Evolutionary conservation across 2,797 vertebrate genomes (phyloP).

Genomic region (Lates japonicus): DNA sequence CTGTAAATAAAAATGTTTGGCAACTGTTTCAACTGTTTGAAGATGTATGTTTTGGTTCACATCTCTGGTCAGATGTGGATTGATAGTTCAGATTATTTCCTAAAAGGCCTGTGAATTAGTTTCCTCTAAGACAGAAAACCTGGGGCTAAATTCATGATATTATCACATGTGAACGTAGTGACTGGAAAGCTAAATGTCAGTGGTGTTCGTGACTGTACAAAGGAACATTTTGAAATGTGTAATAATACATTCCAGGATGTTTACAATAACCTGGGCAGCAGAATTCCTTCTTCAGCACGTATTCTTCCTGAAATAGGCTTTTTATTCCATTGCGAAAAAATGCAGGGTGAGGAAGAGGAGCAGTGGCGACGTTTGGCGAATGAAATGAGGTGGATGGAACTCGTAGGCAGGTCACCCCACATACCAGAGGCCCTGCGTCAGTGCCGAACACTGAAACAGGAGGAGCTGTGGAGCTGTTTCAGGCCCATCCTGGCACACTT

Average conservation of each 20-base stretch:
- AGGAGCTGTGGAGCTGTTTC: conserved; percentile 71
- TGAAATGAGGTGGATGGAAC: conserved; percentile 76
- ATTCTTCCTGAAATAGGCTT: conserved; percentile 61
- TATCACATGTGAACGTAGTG: background rate
- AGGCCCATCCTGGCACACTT: conserved; percentile 65
- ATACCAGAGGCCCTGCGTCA: conserved; percentile 81
- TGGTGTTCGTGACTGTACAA: conserved; percentile 29
- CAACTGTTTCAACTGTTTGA: background rate
- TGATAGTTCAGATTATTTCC: background rate
- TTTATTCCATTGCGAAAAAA: conserved; percentile 65
- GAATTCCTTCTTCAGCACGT: conserved; percentile 65
- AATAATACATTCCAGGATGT: conserved; percentile 65
- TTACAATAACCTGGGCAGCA: conserved; percentile 52
- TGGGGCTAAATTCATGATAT: background rate
- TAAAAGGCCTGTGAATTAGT: background rate
- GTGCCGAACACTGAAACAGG: conserved; percentile 65
- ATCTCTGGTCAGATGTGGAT: background rate
- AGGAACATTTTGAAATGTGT: conserved; percentile 53
- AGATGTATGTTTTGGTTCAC: background rate
- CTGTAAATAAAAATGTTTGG: background rate
- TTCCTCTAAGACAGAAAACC: background rate
- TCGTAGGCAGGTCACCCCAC: conserved; percentile 77
- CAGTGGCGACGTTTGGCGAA: conserved; percentile 55
- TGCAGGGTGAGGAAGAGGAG: conserved; percentile 59
- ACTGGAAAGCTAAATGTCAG: conserved; percentile 20